Evolutionary conservation across 37 sponge, comb jelly and placozoan genomes (phyloP), one percentile per base, ranked within the genome.

Genomic region (Corticium candelabrum): DNA sequence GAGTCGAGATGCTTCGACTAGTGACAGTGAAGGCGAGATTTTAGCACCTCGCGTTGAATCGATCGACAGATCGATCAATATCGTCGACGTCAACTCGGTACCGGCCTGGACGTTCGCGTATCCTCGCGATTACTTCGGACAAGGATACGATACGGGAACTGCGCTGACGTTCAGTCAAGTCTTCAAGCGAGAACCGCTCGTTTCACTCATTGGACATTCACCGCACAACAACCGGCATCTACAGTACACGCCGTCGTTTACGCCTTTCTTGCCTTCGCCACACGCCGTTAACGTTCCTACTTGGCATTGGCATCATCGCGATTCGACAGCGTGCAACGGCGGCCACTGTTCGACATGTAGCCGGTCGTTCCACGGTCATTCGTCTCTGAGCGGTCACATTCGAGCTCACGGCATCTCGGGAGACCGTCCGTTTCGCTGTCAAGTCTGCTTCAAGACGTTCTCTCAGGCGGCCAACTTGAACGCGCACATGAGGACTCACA

Each of bases 391-490:
- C n/a, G n/a, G n/a, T n/a, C n/a, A n/a, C n/a, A n/a, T n/a, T n/a
- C 69, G 93, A 86, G 0, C 87, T 88, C 62, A 21, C 62, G 21
- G 11, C 21, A 21, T 50, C 11, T 85, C 78, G 56, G 96, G 96
- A 15, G 92, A 95, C 77, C 90, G 90, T 38, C 96, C 96, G 37
- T 95, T 88, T 79, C 93, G 80, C 40, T 95, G 96, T 79, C 68
- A 76, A 57, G 79, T 91, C 31, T 95, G 96, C 73, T 81, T 74
- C 77, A 95, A 95, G 74, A 74, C 92, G 69, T 95, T 95, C 78
- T 88, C 92, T 0, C 96, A 95, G 38, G 96, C 96, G 33, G 92
- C 96, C 68, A 95, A 95, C 79, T 84, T 95, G 7, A 95, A 89
- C 34, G 96, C 96, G 15, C 96, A 95, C 62, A 62, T 95, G 62